A percentile compares a stretch with the other conserved stretches of the same genome.
phyloP scores from a whole-genome alignment of 92 coral and sea anemone species.

The Actinernus sp. region DNA sequence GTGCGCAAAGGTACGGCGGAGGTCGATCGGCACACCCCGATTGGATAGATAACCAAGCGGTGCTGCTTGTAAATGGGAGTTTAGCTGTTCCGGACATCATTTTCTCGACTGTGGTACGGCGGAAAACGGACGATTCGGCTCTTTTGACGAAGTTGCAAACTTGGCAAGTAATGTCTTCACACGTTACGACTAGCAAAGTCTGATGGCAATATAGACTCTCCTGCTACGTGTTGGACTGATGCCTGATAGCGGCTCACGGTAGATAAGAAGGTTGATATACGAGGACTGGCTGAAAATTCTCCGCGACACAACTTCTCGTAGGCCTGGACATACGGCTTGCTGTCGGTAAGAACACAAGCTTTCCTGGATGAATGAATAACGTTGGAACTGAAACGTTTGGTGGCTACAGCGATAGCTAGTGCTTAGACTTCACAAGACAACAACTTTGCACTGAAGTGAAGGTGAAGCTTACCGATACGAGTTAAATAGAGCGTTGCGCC shows the following conservation, averaged over 20 bases:
- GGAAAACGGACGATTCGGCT: slow-evolving; percentile 43
- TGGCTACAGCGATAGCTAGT: too few relatives aligned
- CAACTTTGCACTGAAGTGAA: too few relatives aligned
- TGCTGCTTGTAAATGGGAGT: slow-evolving; percentile 64
- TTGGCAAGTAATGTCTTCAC: slow-evolving; percentile 43
- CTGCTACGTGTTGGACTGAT: slow-evolving; percentile 47
- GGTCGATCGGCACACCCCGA: slow-evolving; percentile 23
- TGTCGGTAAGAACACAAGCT: too few relatives aligned
- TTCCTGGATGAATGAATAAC: too few relatives aligned
- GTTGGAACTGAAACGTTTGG: too few relatives aligned
- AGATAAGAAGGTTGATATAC: slow-evolving; percentile 48
- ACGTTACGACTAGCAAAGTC: slow-evolving; percentile 77
- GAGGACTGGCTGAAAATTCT: slow-evolving; percentile 70
- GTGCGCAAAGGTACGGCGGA: slow-evolving; percentile 57
- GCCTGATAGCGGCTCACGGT: slow-evolving; percentile 60
- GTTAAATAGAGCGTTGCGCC: too few relatives aligned
- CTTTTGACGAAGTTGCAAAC: slow-evolving; percentile 40
- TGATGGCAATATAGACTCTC: slow-evolving; percentile 56
- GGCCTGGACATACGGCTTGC: too few relatives aligned
- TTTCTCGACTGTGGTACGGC: slow-evolving; percentile 22
- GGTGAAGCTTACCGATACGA: too few relatives aligned
- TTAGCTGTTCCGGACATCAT: slow-evolving; percentile 25
- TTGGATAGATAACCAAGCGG: slow-evolving; percentile 47
- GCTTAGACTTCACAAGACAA: too few relatives aligned
- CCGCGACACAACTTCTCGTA: slow-evolving; percentile 46